Base-by-base conservation (phyloP, 2,888 invertebrate species). In the Tenodera sinensis region DNA sequence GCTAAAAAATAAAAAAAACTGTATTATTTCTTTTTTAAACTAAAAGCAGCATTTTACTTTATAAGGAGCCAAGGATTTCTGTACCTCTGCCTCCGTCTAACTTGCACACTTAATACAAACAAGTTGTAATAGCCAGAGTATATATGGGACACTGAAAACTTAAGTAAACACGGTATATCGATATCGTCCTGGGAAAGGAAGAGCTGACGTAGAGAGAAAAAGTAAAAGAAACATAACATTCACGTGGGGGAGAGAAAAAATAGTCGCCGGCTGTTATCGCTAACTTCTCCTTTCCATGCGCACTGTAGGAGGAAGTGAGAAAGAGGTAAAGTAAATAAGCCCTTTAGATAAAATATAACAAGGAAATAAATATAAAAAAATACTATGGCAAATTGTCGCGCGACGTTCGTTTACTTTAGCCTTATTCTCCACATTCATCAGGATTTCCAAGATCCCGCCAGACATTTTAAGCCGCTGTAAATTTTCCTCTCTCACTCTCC, bases 351-450 rank as follows among this genome's bases (percentile, higher is more conserved):
- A 89, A 89, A 89, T 89, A 89, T 88, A 89, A 89, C 89, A 89
- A 89, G 89, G 86, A 89, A 89, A 89, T 89, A 89, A 85, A 88
- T 88, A 87, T 89, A 87, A 83, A 83, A 89, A 83, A 89, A 89
- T 86, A 88, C 87, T 90, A 91, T 91, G 91, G 91, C 90, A 90
- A 90, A 90, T 89, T 90, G 90, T 90, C 88, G 90, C 89, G 87
- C 89, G 87, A 90, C 88, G 90, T 90, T 89, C 89, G 91, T 92
- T 91, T 92, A 92, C 91, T 92, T 92, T 92, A 91, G 91, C 91
- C 91, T 88, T 84, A 83, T 89, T 89, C 89, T 91, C 93, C 92
- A 93, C 95, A 95, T 95, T 94, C 95, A 95, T 95, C 95, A 95
- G 95, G 95, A 95, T 95, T 95, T 94, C 92, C 95, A 94, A 87